Evolutionary conservation across 2,113 vertebrate species (phyloP).

Genomic region (Tricholaema leucomelas): DNA sequence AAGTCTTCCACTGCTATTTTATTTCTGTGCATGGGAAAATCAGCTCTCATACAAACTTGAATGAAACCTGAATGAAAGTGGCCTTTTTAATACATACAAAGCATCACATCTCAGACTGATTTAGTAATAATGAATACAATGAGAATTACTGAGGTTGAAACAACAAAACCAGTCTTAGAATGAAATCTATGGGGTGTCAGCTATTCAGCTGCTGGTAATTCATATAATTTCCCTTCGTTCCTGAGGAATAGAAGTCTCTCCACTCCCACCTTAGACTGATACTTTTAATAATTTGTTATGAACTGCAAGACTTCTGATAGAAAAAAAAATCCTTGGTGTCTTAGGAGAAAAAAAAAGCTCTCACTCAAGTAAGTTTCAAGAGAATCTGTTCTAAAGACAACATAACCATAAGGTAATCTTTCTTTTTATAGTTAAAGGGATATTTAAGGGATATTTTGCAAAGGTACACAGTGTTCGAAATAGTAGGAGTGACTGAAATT

Average conservation of each 20-base stretch:
- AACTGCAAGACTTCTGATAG: neutral
- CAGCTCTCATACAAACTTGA: neutral
- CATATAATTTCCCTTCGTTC: neutral
- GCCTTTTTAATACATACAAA: neutral
- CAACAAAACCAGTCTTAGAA: neutral
- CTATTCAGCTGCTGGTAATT: neutral
- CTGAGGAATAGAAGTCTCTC: neutral
- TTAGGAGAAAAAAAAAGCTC: neutral
- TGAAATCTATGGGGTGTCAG: neutral
- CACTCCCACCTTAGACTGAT: neutral
- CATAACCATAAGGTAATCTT: neutral
- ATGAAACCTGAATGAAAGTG: neutral
- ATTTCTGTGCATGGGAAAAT: neutral
- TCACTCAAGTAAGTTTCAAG: neutral
- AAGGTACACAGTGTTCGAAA: neutral
- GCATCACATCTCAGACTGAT: neutral
- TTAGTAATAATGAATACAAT: neutral
- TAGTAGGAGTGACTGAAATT: neutral
- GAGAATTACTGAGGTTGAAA: neutral
- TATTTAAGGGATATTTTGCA: slow-evolving; percentile 20
- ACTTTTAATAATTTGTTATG: neutral
- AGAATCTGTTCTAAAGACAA: neutral
- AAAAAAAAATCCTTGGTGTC: neutral
- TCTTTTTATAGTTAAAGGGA: slow-evolving; percentile 1
- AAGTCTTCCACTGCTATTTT: neutral